Conservation (phyloP, 2,888 invertebrate species). For the Helleia helle region DNA sequence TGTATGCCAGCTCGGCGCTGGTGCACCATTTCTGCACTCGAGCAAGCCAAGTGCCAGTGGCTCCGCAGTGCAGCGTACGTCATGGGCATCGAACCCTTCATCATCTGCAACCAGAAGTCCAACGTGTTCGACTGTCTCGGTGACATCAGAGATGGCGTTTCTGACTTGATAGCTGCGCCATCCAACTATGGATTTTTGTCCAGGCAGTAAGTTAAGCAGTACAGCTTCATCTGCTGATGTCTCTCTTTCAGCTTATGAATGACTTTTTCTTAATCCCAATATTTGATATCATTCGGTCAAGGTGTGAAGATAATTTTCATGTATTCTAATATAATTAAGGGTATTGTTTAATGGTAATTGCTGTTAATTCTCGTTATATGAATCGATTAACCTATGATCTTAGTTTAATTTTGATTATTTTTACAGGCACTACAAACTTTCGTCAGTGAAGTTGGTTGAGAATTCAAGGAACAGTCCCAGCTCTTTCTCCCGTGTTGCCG, state of each 20-base stretch:
- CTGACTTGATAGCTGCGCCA: slow-evolving; percentile 75
- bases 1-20: slow-evolving; percentile 65
- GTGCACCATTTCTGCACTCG: slow-evolving; percentile 72
- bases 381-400: neutral
- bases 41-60: slow-evolving; percentile 77
- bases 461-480: slow-evolving; percentile 49
- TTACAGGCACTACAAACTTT: slow-evolving; percentile 69
- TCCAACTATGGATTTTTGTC: slow-evolving; percentile 78
- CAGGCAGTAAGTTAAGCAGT: slow-evolving; percentile 73
- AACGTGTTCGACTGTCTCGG: slow-evolving; percentile 69
- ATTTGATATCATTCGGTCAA: no score
- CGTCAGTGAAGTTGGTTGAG: slow-evolving; percentile 74
- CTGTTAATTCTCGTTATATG: no score
- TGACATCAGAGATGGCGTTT: slow-evolving; percentile 56
- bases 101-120: slow-evolving; percentile 62
- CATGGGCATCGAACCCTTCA: slow-evolving; percentile 74
- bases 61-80: slow-evolving; percentile 66
- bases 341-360: no score
- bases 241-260: no score
- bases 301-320: no score
- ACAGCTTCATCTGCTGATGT: no score
- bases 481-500: slow-evolving; percentile 60
- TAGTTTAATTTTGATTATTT: slow-evolving; percentile 4
- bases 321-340: no score
- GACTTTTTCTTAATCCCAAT: no score